phyloP scores from a whole-genome alignment of 2,113 vertebrate species.

The Boulengerochromis microlepis region DNA sequence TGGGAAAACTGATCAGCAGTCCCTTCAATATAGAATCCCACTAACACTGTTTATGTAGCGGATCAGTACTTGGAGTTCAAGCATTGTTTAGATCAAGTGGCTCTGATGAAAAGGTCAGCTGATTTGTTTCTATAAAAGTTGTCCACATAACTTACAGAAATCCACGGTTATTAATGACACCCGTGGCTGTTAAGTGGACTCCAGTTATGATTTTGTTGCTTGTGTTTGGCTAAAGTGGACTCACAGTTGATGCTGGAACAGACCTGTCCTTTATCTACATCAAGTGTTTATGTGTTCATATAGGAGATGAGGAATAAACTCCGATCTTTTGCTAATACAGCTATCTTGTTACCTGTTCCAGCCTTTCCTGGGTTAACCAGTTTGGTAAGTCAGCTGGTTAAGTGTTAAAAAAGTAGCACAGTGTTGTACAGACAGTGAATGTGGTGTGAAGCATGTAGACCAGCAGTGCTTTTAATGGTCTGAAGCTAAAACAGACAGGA shows the following conservation, averaged over 20 bases:
- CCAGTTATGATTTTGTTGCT: background rate
- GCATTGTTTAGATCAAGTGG: background rate
- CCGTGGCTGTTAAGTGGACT: background rate
- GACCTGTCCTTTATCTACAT: background rate
- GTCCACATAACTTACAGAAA: background rate
- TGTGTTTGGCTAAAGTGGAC: background rate
- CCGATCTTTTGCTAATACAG: background rate
- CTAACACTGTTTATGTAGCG: background rate
- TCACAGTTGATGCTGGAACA: background rate
- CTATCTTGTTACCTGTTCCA: slow-evolving; percentile 26
- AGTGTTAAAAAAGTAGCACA: background rate
- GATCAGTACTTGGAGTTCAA: background rate
- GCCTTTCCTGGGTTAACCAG: slow-evolving; percentile 52
- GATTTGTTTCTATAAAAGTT: background rate
- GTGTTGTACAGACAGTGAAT: background rate
- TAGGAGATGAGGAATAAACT: background rate
- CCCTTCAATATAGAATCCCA: background rate
- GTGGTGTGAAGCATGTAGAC: background rate
- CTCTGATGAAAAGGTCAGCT: background rate
- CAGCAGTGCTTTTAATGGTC: background rate
- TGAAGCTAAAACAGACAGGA: background rate
- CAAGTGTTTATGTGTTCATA: background rate
- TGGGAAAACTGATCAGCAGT: background rate
- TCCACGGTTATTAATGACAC: background rate
- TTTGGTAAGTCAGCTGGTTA: slow-evolving; percentile 11